Percentiles rank a stretch among this genome's conserved stretches.
phyloP scores from a whole-genome alignment of 2,113 vertebrate genomes.

The Dasyurus viverrinus region DNA sequence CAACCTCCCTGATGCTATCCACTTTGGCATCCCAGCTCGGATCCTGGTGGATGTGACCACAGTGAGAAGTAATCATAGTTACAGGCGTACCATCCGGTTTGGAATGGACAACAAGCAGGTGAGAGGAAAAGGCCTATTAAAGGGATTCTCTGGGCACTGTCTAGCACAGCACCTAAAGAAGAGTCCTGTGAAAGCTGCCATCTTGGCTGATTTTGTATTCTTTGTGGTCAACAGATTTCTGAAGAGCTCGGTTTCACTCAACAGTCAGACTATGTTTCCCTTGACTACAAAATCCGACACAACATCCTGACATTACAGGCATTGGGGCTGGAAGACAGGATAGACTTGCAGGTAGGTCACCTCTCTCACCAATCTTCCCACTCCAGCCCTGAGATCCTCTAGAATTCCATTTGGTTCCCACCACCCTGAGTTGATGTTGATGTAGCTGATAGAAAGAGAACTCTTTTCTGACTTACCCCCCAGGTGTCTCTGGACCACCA shows the following conservation, averaged over 20 bases:
- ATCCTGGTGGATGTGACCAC: conserved; percentile 75
- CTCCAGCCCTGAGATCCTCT: not conserved
- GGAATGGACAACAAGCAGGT: conserved; percentile 84
- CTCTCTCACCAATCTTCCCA: not conserved
- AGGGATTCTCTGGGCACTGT: not conserved
- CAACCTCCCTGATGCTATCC: conserved; percentile 78
- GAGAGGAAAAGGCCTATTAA: not conserved
- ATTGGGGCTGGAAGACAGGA: conserved; percentile 79
- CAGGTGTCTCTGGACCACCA: not conserved
- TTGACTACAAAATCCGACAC: conserved; percentile 83
- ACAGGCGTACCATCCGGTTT: conserved; percentile 72
- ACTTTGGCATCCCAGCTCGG: conserved; percentile 81
- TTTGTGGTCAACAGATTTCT: conserved; percentile 76
- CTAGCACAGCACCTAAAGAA: not conserved
- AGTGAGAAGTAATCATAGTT: conserved; percentile 66
- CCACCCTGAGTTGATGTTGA: not conserved
- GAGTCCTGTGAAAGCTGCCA: not conserved
- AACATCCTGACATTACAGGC: conserved; percentile 80
- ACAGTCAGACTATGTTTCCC: conserved; percentile 64
- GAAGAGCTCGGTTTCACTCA: conserved; percentile 81
- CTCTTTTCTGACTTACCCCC: not conserved
- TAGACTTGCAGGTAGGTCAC: conserved; percentile 83
- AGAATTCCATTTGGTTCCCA: not conserved
- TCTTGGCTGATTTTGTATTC: not conserved
- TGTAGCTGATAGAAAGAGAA: not conserved